Conservation (phyloP, 1,140 invertebrate species). For the Heliconius melpomene region DNA sequence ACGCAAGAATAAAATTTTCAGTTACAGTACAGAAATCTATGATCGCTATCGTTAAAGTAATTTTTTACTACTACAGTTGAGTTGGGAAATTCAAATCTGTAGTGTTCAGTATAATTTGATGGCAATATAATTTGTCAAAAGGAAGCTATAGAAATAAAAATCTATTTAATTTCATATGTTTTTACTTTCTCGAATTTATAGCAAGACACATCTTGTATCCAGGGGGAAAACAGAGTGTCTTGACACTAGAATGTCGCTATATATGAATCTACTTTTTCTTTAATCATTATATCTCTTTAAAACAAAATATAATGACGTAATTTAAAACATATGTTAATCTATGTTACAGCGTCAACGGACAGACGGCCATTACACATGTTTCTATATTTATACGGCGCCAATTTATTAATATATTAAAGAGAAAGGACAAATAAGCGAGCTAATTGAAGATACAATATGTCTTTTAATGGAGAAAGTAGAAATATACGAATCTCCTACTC, state of each 20-base stretch:
- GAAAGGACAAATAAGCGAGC: background rate
- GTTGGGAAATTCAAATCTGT: background rate
- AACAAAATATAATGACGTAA: background rate
- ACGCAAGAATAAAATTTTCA: conserved; percentile 6
- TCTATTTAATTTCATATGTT: no score
- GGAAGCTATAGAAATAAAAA: no score
- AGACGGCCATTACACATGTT: conserved; percentile 3
- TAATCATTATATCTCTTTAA: background rate
- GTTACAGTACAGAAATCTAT: background rate
- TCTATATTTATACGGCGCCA: conserved; percentile 9
- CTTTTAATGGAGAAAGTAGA: background rate
- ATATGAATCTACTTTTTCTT: background rate
- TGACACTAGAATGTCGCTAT: no score
- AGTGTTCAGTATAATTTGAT: no score
- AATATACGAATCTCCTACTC: background rate
- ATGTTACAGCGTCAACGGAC: background rate
- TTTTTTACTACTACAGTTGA: background rate
- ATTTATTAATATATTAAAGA: conserved; percentile 5
- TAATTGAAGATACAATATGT: background rate
- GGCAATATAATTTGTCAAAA: no score
- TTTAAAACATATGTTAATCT: background rate
- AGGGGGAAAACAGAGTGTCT: no score
- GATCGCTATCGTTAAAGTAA: background rate
- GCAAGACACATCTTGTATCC: no score
- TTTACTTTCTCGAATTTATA: no score